These are phyloP conservation scores for Chloroceryle amazona DNA, from an alignment of 2,797 vertebrate species.

Conservation along the genomic window DNA sequence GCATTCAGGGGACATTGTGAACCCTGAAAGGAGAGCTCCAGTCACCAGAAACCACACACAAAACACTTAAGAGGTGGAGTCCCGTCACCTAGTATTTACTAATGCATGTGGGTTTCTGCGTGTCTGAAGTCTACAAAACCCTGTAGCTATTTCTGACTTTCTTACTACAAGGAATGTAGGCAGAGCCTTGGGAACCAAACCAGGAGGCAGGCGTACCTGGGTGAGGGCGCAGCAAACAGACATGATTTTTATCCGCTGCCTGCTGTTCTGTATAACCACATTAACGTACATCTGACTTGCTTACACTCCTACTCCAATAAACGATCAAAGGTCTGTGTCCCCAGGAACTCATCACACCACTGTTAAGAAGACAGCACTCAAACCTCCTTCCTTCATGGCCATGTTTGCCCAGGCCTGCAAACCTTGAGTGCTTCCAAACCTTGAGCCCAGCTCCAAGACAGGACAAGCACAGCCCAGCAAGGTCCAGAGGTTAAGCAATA, in stretches of 20 bases:
- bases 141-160: conserved; percentile 52
- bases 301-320: conserved; percentile 11
- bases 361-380: background rate
- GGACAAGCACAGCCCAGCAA: rapidly evolving
- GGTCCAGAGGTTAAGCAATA: rapidly evolving
- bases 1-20: conserved; percentile 56
- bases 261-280: conserved; percentile 34
- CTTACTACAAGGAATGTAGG: conserved; percentile 35
- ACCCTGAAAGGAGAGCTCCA: conserved; percentile 51
- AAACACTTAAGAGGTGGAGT: conserved; percentile 40
- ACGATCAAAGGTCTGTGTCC: conserved; percentile 42
- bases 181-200: conserved; percentile 35
- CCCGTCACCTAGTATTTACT: conserved; percentile 34
- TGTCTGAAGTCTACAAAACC: conserved; percentile 11
- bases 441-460: background rate
- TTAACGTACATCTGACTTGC: conserved; percentile 39
- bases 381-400: background rate
- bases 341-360: background rate
- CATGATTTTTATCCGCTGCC: conserved; percentile 23
- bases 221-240: background rate
- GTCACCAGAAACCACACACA: conserved; percentile 55
- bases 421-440: background rate
- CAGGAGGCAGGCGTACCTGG: background rate
- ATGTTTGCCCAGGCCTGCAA: background rate
- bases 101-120: conserved; percentile 7